These are phyloP conservation scores for Drosophila rufa DNA, from an alignment of 1,140 invertebrate genomes.

Conservation along the genomic window DNA sequence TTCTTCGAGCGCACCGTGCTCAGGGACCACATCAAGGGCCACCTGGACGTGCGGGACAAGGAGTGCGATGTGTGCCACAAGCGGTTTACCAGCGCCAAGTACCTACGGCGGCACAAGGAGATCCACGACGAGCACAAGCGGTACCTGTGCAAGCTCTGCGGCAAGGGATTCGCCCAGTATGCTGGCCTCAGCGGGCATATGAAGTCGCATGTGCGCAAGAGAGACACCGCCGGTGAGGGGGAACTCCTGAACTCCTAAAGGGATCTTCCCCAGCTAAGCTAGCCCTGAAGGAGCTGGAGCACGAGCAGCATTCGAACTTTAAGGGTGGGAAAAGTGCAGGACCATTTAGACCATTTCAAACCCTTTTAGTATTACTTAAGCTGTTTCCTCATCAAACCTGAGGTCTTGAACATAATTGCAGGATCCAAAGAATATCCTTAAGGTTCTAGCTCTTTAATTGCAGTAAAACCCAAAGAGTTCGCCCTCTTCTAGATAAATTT, in stretches of 20 bases:
- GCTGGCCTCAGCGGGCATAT: conserved; percentile 38
- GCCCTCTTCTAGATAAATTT: too few relatives aligned
- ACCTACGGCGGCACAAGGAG: conserved; percentile 60
- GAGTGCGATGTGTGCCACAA: conserved; percentile 62
- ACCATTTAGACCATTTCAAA: too few relatives aligned
- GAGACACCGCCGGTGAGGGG: not conserved
- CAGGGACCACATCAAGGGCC: conserved; percentile 56
- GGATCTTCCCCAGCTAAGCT: too few relatives aligned
- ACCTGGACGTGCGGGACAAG: conserved; percentile 60
- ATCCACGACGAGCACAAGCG: conserved; percentile 50
- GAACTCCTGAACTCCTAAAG: not conserved
- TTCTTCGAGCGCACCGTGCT: conserved; percentile 45
- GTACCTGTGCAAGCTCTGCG: conserved; percentile 65
- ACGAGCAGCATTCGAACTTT: not conserved
- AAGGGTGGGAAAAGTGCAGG: not conserved
- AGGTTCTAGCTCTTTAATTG: too few relatives aligned
- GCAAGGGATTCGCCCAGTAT: conserved; percentile 53
- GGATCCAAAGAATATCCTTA: too few relatives aligned
- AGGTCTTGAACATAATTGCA: too few relatives aligned
- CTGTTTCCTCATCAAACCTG: not conserved
- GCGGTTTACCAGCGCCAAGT: conserved; percentile 53
- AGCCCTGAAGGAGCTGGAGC: too few relatives aligned
- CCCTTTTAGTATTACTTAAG: too few relatives aligned
- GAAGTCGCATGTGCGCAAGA: conserved; percentile 38
- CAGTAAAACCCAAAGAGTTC: too few relatives aligned